Conservation (phyloP, 2,797 vertebrate species). For the Periophthalmus magnuspinnatus region DNA sequence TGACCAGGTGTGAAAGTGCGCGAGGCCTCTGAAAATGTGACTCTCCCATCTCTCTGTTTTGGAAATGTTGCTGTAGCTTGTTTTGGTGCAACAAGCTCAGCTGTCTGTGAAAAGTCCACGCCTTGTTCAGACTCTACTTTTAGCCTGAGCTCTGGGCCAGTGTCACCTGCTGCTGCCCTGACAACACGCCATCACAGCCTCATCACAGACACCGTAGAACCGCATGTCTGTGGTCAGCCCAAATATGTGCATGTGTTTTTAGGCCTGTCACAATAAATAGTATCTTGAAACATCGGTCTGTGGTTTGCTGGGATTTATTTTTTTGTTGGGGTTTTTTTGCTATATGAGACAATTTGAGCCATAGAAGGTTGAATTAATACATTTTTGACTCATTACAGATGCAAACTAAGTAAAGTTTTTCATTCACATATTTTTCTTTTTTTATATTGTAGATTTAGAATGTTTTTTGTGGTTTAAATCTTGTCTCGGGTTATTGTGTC, state of each 20-base stretch:
- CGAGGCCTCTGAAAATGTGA: conserved; percentile 31
- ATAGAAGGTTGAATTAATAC: no score
- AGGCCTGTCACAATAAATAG: no score
- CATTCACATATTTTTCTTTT: no score
- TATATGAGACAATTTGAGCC: no score
- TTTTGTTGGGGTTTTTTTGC: no score
- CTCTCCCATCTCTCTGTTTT: conserved; percentile 58
- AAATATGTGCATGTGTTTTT: conserved; percentile 16
- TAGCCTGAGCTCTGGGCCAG: conserved; percentile 59
- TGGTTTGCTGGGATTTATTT: no score
- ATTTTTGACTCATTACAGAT: no score
- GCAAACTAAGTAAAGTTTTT: no score
- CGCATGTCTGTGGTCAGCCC: conserved; percentile 35
- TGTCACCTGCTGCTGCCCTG: conserved; percentile 63
- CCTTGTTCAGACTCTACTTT: conserved; percentile 65
- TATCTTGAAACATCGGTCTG: no score
- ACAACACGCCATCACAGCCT: conserved; percentile 55
- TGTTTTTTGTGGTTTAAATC: no score
- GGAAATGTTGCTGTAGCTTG: conserved; percentile 58
- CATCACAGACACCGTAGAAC: conserved; percentile 40
- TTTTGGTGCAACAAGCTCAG: conserved; percentile 68
- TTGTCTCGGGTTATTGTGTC: no score
- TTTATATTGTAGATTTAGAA: no score
- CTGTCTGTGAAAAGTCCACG: conserved; percentile 66
- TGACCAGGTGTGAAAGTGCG: conserved; percentile 23